Evolutionary conservation across 2,888 invertebrate species (phyloP), one percentile per base, ranked within the genome.

Genomic region (Drosophila acutilabella): DNA sequence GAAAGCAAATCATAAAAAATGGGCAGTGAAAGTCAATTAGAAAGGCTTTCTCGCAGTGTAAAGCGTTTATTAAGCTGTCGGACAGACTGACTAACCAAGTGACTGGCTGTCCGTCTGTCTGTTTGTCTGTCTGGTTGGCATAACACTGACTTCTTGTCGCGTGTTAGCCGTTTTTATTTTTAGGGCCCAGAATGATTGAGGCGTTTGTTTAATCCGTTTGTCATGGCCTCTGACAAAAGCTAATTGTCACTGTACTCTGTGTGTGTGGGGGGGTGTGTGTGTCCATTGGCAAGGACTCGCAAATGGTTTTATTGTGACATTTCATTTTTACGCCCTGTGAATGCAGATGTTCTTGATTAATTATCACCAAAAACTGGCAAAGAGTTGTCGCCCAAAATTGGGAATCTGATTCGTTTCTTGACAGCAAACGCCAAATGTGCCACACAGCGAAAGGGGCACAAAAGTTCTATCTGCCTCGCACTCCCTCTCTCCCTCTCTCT

Each of bases 201-300:
- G 77, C 82, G 81, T 85, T 84, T 76, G 73, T 75, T 72, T 82
- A 85, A 85, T 85, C 81, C 82, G 82, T 82, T 78, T 85, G 85
- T 82, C 85, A 82, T 75, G 80, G 72, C 75, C 75, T 73, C 70
- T 72, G 84, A 78, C 82, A 78, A 78, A 78, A 79, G 84, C 84
- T 85, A 84, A 85, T 85, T 85, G 84, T 82, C 76, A 67, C 69
- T 72, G 13, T 36, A 59, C 68, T 71, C 62, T 59, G 53, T 51
- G 10, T 53, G 2, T 45, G 33, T 47, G 40, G n/a, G n/a, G n/a
- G n/a, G n/a, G 51, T 53, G 64, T 18, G 58, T 51, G 41, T 47
- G 50, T 64, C 64, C 57, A 57, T 58, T 68, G 16, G 53, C 56
- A 66, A 70, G 75, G 76, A 80, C 73, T 77, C 71, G 67, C 81